Evolutionary conservation across 2,888 invertebrate species (phyloP).

Genomic region (Sipunculus nudus): DNA sequence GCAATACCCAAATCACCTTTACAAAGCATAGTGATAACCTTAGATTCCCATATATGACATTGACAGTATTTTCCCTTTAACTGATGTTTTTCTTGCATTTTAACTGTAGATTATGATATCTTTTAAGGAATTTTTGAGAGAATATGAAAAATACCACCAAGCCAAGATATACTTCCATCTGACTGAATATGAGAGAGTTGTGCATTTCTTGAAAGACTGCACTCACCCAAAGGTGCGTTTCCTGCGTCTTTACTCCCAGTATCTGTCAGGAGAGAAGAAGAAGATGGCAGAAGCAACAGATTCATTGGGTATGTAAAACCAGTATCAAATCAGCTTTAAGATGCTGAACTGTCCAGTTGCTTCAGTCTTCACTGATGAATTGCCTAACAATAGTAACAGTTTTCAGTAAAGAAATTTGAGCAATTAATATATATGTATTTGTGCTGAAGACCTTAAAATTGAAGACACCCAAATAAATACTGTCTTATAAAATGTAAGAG

Average conservation of each 20-base stretch:
- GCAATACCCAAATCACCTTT: background rate
- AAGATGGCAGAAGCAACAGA: constrained; percentile 84
- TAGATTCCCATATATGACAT: background rate
- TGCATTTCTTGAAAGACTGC: constrained; percentile 55
- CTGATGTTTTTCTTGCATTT: constrained; percentile 17
- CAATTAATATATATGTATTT: no score
- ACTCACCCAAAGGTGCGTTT: constrained; percentile 77
- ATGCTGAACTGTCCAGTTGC: background rate
- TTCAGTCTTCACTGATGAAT: background rate
- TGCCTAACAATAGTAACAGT: no score
- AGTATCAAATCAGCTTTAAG: no score
- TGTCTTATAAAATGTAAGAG: no score
- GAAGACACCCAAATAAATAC: no score
- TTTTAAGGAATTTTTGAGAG: constrained; percentile 69
- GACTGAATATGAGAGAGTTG: constrained; percentile 83
- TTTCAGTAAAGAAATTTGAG: no score
- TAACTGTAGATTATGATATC: background rate
- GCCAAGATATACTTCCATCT: constrained; percentile 90
- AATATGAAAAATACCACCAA: constrained; percentile 78
- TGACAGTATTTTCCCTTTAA: background rate
- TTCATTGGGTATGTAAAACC: constrained; percentile 66
- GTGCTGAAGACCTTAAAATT: no score
- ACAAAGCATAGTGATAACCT: background rate
- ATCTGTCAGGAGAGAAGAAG: constrained; percentile 89
- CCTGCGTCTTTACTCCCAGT: constrained; percentile 84